A percentile compares a stretch with the other conserved stretches of the same genome.
phyloP scores from a whole-genome alignment of 2,113 vertebrate species.

The Apistogramma diplotaenia region DNA sequence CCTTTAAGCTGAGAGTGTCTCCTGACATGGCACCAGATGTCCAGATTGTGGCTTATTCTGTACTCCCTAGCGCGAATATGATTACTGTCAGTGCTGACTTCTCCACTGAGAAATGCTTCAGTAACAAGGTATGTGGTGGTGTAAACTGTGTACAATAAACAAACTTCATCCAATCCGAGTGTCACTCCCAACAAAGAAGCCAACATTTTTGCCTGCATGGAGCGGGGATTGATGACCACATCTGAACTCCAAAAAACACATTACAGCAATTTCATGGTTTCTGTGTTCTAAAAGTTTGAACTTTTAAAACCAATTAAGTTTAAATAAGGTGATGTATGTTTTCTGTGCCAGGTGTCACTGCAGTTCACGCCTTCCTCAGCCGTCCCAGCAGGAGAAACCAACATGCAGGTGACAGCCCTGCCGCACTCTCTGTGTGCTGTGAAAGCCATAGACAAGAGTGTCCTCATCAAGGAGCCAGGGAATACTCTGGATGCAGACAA shows the following conservation, averaged over 20 bases:
- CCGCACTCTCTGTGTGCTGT: constrained; percentile 83
- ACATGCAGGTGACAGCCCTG: constrained; percentile 68
- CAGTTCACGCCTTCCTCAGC: constrained; percentile 70
- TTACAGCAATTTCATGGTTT: background rate
- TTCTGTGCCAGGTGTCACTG: constrained; percentile 59
- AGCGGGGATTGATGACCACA: no score
- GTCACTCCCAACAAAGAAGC: background rate
- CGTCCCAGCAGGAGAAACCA: constrained; percentile 74
- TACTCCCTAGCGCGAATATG: constrained; percentile 78
- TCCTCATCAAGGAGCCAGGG: constrained; percentile 74
- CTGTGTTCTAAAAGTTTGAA: background rate
- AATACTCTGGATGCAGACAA: constrained; percentile 67
- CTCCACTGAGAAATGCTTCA: background rate
- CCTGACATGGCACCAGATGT: constrained; percentile 70
- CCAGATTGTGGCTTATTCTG: constrained; percentile 75
- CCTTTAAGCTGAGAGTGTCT: constrained; percentile 71
- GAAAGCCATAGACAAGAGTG: constrained; percentile 45
- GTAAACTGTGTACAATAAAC: background rate
- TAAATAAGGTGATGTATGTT: background rate
- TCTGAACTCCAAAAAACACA: background rate
- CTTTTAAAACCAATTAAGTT: background rate
- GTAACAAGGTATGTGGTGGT: background rate
- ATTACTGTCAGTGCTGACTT: constrained; percentile 40
- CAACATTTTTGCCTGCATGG: background rate
- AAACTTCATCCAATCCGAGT: background rate